These are phyloP conservation scores for Oncorhynchus keta DNA, from an alignment of 2,113 vertebrate genomes.

Conservation along the genomic window DNA sequence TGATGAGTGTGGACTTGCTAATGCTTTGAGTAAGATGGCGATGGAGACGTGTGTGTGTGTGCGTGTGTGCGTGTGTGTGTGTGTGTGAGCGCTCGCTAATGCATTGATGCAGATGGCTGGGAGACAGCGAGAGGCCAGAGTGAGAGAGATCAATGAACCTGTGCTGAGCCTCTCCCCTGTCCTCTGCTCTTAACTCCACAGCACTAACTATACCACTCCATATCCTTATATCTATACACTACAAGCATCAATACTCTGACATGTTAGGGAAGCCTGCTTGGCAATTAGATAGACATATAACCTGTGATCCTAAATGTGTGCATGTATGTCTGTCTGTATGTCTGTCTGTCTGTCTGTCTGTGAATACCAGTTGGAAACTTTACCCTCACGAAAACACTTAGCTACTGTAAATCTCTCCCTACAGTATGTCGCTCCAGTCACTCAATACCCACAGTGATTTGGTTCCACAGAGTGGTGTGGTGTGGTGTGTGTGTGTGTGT, in stretches of 20 bases:
- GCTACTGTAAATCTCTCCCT: neutral
- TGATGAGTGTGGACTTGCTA: slow-evolving; percentile 76
- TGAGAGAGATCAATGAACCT: slow-evolving; percentile 56
- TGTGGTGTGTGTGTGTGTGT: neutral
- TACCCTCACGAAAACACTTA: slow-evolving; percentile 3
- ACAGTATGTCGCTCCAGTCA: too few relatives aligned
- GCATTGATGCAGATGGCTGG: slow-evolving; percentile 48
- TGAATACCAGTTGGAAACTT: neutral
- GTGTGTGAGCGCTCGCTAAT: slow-evolving; percentile 31
- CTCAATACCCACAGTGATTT: too few relatives aligned
- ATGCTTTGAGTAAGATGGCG: slow-evolving; percentile 56
- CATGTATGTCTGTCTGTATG: neutral
- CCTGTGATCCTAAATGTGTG: too few relatives aligned
- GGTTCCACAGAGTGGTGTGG: neutral
- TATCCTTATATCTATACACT: neutral
- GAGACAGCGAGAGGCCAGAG: slow-evolving; percentile 37
- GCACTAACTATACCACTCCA: neutral
- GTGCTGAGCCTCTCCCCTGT: slow-evolving; percentile 23
- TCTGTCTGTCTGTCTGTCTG: too few relatives aligned
- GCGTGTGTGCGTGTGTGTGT: neutral
- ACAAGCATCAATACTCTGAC: neutral
- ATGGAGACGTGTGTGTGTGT: neutral
- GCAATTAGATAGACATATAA: too few relatives aligned
- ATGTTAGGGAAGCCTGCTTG: neutral
- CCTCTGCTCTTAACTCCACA: slow-evolving; percentile 7